phyloP scores from a whole-genome alignment of 2,797 vertebrate species.

The Sarcophilus harrisii region DNA sequence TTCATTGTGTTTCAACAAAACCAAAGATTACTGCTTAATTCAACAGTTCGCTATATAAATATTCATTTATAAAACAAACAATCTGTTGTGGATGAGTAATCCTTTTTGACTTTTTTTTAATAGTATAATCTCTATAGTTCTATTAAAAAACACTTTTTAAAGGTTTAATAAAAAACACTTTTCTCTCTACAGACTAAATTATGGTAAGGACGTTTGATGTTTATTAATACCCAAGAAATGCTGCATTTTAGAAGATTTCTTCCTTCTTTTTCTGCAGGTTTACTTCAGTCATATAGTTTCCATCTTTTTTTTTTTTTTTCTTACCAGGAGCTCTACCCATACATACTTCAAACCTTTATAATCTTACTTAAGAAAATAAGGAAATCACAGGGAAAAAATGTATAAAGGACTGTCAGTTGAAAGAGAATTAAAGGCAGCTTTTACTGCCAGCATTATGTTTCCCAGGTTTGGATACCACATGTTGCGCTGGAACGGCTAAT shows the following conservation, averaged over 20 bases:
- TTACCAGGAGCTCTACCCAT: slow-evolving; percentile 29
- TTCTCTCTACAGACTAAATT: slow-evolving; percentile 50
- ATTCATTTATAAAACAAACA: slow-evolving; percentile 66
- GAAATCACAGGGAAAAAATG: slow-evolving; percentile 67
- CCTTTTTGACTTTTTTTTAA: slow-evolving; percentile 24
- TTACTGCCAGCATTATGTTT: background rate
- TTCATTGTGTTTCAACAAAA: slow-evolving; percentile 68
- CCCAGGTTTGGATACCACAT: slow-evolving; percentile 22
- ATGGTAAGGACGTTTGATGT: slow-evolving; percentile 35
- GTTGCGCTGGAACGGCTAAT: slow-evolving; percentile 39
- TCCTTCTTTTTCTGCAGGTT: slow-evolving; percentile 2
- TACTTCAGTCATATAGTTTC: background rate
- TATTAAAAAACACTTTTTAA: slow-evolving; percentile 43
- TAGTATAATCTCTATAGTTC: slow-evolving; percentile 40
- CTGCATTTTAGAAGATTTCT: slow-evolving; percentile 43
- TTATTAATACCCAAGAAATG: background rate
- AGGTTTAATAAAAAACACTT: slow-evolving; percentile 50
- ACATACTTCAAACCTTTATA: slow-evolving; percentile 60
- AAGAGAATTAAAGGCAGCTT: background rate
- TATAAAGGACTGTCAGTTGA: slow-evolving; percentile 34
- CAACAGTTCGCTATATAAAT: slow-evolving; percentile 34
- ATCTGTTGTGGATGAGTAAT: slow-evolving; percentile 47
- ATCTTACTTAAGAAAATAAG: slow-evolving; percentile 50
- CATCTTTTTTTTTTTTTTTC: background rate
- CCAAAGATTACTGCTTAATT: slow-evolving; percentile 59